Percentiles rank a stretch among this genome's conserved stretches.
These are phyloP conservation scores for Xylophagus ater DNA, from an alignment of 2,888 invertebrate species.

Conservation along the genomic window DNA sequence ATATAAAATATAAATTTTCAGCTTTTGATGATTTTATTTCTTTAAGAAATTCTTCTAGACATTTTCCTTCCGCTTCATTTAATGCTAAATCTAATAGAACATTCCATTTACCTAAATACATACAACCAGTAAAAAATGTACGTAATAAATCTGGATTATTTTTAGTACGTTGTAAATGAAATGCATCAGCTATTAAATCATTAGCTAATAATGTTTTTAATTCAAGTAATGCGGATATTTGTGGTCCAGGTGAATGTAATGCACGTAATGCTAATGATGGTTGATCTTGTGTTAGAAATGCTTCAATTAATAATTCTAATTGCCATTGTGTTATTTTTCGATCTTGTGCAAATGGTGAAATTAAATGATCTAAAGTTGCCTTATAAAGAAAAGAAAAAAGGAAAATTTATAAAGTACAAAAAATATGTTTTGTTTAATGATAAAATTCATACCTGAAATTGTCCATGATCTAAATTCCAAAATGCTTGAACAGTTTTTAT, in stretches of 20 bases:
- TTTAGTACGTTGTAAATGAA: constrained; percentile 31
- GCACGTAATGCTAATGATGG: constrained; percentile 28
- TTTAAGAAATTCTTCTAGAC: constrained; percentile 27
- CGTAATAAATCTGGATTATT: constrained; percentile 28
- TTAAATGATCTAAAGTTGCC: constrained; percentile 29
- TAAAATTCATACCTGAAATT: constrained; percentile 62
- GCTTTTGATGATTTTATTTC: constrained; percentile 24
- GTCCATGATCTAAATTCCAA: constrained; percentile 81
- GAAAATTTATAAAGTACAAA: constrained; percentile 10
- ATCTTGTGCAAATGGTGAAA: constrained; percentile 28
- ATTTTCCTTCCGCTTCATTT: constrained; percentile 29
- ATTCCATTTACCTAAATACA: constrained; percentile 25
- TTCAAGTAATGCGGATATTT: constrained; percentile 25
- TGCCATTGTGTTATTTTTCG: constrained; percentile 29
- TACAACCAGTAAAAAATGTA: constrained; percentile 29
- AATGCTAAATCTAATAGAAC: constrained; percentile 31
- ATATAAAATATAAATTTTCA: constrained; percentile 32
- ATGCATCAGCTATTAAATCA: constrained; percentile 33
- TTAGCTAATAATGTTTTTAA: constrained; percentile 32
- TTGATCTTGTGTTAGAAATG: constrained; percentile 26
- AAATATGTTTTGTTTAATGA: not conserved
- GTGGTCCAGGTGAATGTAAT: constrained; percentile 25
- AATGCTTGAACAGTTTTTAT: constrained; percentile 75
- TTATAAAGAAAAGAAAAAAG: constrained; percentile 14
- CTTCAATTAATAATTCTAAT: constrained; percentile 29